Conservation (phyloP, 53 echinoderm and acorn worm genomes). For the Arbacia lixula region DNA sequence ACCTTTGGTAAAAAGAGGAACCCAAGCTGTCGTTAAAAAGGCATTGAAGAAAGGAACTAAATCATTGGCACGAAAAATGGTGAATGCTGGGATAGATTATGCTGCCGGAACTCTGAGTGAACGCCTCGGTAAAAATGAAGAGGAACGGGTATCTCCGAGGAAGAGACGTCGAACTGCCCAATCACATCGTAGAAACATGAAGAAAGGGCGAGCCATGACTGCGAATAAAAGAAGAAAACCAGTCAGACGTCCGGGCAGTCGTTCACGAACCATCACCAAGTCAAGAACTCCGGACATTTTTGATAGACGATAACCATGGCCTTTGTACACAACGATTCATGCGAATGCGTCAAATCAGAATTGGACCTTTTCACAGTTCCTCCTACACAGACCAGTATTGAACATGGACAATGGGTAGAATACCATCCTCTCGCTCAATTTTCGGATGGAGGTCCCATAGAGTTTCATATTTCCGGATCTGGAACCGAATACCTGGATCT, state of each 20-base stretch:
- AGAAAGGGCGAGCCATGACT: neutral
- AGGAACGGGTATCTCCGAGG: neutral
- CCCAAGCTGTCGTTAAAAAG: slow-evolving; percentile 7
- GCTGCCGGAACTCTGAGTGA: slow-evolving; percentile 45
- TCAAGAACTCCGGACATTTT: slow-evolving; percentile 49
- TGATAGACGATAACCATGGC: slow-evolving; percentile 58
- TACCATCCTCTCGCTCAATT: slow-evolving; percentile 69
- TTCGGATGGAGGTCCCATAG: slow-evolving; percentile 55
- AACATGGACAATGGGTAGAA: slow-evolving; percentile 66
- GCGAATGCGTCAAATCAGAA: slow-evolving; percentile 77
- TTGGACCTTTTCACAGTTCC: slow-evolving; percentile 71
- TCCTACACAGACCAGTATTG: slow-evolving; percentile 75
- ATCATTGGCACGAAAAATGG: slow-evolving; percentile 47
- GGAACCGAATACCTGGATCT: slow-evolving; percentile 57
- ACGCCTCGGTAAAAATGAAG: neutral
- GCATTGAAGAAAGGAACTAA: slow-evolving; percentile 23
- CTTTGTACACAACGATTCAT: slow-evolving; percentile 75
- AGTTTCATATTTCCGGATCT: slow-evolving; percentile 61
- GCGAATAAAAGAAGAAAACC: slow-evolving; percentile 59
- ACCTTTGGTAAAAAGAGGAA: slow-evolving; percentile 19
- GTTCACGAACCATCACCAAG: neutral
- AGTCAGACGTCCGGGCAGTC: neutral
- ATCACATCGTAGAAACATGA: neutral
- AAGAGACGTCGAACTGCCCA: neutral
- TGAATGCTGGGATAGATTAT: slow-evolving; percentile 57